A percentile compares a stretch with the other conserved stretches of the same genome.
phyloP scores from a whole-genome alignment of 2,113 vertebrate species.

The Varanus komodoensis region DNA sequence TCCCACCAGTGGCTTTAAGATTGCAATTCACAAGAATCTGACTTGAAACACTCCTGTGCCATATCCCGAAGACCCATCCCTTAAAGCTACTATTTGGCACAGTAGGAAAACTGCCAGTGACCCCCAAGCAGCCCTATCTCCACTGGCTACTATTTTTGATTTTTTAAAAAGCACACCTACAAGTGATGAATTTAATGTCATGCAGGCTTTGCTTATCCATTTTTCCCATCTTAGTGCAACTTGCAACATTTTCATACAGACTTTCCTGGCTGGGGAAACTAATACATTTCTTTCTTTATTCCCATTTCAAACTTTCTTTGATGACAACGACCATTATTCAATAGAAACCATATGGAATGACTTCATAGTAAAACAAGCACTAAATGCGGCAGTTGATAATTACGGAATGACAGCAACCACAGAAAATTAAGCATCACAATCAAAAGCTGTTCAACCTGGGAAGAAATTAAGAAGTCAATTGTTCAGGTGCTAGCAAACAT shows the following conservation, averaged over 20 bases:
- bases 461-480: slow-evolving; percentile 26
- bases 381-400: slow-evolving; percentile 28
- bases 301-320: slow-evolving; percentile 12
- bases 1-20: too few species aligned
- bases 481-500: slow-evolving; percentile 27
- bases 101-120: background rate
- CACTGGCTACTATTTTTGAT: background rate
- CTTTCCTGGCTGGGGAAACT: background rate
- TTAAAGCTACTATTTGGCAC: too few species aligned
- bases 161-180: background rate
- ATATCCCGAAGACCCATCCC: too few species aligned
- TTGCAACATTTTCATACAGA: background rate
- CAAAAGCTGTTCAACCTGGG: slow-evolving; percentile 6
- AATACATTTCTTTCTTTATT: slow-evolving; percentile 1
- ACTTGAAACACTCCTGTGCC: too few species aligned
- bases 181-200: background rate
- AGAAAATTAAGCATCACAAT: slow-evolving; percentile 25
- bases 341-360: slow-evolving; percentile 22
- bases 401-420: slow-evolving; percentile 23
- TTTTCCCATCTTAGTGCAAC: background rate
- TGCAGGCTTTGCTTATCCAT: background rate
- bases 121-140: background rate
- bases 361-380: slow-evolving; percentile 6
- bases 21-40: too few species aligned
- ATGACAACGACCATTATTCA: slow-evolving; percentile 29